phyloP scores from a whole-genome alignment of 2,888 invertebrate genomes.

The Apomyelois bistriatella region DNA sequence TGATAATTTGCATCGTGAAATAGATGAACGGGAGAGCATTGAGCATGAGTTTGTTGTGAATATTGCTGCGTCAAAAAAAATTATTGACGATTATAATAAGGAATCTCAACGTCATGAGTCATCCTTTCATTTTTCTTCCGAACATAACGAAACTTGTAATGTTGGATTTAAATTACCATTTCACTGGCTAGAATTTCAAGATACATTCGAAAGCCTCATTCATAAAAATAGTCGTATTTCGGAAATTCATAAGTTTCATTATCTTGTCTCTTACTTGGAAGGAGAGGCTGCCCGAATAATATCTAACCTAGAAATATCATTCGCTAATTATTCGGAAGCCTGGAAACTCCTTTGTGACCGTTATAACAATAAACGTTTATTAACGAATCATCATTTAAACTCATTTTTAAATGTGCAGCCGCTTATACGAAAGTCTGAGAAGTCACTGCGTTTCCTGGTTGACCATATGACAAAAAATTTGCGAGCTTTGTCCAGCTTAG shows the following conservation, averaged over 20 bases:
- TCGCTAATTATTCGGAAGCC: conserved; percentile 9
- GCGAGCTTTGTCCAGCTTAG: conserved; percentile 23
- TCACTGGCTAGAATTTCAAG: conserved; percentile 25
- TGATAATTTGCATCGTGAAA: conserved; percentile 3
- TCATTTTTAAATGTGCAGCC: conserved; percentile 20
- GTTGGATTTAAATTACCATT: conserved; percentile 4
- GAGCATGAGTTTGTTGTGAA: conserved; percentile 10
- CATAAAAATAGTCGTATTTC: conserved; percentile 26
- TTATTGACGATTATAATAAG: neutral
- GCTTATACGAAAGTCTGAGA: conserved; percentile 20
- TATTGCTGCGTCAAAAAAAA: no score
- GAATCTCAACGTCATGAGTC: neutral
- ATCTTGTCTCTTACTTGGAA: conserved; percentile 22
- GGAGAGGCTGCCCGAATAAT: conserved; percentile 21
- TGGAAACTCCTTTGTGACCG: conserved; percentile 12
- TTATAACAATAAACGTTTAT: conserved; percentile 6
- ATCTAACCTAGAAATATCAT: conserved; percentile 7
- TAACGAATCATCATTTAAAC: conserved; percentile 21
- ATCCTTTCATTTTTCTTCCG: neutral
- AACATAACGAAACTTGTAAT: no score
- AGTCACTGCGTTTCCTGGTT: conserved; percentile 20
- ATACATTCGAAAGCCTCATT: conserved; percentile 23
- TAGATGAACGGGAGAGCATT: conserved; percentile 13
- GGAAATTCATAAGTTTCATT: conserved; percentile 24
- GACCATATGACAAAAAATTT: conserved; percentile 26